These are phyloP conservation scores for Gavia stellata DNA, from an alignment of 2,113 vertebrate genomes.

Conservation along the genomic window DNA sequence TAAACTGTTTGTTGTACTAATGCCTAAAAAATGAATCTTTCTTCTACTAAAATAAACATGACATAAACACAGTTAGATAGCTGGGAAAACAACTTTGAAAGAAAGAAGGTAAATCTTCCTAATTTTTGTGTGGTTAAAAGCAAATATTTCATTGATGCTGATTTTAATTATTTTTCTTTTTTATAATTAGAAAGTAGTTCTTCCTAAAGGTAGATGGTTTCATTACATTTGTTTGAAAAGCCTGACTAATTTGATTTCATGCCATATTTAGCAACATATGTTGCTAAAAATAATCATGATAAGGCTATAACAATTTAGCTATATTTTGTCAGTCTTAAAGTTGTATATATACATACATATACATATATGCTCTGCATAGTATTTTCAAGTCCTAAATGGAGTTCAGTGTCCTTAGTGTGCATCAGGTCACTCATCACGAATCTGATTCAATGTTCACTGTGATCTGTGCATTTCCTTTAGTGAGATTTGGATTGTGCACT, in stretches of 20 bases:
- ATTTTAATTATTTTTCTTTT: neutral
- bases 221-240: neutral
- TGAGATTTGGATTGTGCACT: neutral
- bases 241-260: constrained; percentile 35
- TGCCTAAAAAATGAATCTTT: neutral
- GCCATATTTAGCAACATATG: constrained; percentile 4
- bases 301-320: neutral
- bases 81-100: neutral
- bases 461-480: neutral
- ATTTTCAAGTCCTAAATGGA: neutral
- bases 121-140: neutral
- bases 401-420: neutral
- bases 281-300: constrained; percentile 6
- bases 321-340: neutral
- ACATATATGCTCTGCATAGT: neutral
- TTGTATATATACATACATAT: neutral
- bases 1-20: neutral
- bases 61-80: neutral
- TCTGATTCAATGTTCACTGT: neutral
- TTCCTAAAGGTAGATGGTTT: neutral
- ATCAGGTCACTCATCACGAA: neutral
- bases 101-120: neutral
- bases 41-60: neutral
- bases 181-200: neutral
- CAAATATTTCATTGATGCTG: neutral